Evolutionary conservation across 2,888 invertebrate species (phyloP).

Genomic region (Napeogenes sylphis): DNA sequence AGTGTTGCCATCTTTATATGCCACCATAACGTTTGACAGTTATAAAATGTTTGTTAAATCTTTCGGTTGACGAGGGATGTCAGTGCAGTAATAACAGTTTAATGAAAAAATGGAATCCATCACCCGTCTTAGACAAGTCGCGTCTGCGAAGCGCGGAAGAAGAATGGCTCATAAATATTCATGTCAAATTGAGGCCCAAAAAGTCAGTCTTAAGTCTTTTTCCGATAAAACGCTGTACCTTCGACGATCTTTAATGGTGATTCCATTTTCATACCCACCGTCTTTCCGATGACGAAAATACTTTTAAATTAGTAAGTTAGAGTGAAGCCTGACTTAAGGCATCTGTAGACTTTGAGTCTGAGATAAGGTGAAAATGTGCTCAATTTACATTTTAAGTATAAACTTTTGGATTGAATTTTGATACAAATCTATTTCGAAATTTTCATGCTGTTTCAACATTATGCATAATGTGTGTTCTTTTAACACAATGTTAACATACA

Average conservation of each 20-base stretch:
- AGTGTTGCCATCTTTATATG: neutral
- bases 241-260: slow-evolving; percentile 53
- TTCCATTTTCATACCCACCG: slow-evolving; percentile 46
- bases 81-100: slow-evolving; percentile 16
- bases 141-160: slow-evolving; percentile 52
- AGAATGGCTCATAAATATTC: slow-evolving; percentile 71
- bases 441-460: neutral
- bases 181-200: slow-evolving; percentile 65
- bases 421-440: neutral
- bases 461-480: neutral
- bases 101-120: slow-evolving; percentile 22
- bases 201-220: slow-evolving; percentile 72
- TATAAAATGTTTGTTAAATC: slow-evolving; percentile 3
- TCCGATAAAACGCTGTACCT: slow-evolving; percentile 61
- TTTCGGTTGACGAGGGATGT: slow-evolving; percentile 12
- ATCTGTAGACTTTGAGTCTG: slow-evolving; percentile 15
- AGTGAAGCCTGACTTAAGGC: slow-evolving; percentile 29
- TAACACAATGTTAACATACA: too few relatives aligned
- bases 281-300: slow-evolving; percentile 39
- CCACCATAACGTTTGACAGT: neutral
- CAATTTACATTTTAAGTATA: slow-evolving; percentile 11
- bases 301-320: slow-evolving; percentile 39
- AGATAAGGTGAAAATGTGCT: slow-evolving; percentile 20
- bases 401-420: neutral
- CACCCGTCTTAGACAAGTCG: slow-evolving; percentile 38